Conservation (phyloP, 2,888 invertebrate species). For the Apamea epomidion region DNA sequence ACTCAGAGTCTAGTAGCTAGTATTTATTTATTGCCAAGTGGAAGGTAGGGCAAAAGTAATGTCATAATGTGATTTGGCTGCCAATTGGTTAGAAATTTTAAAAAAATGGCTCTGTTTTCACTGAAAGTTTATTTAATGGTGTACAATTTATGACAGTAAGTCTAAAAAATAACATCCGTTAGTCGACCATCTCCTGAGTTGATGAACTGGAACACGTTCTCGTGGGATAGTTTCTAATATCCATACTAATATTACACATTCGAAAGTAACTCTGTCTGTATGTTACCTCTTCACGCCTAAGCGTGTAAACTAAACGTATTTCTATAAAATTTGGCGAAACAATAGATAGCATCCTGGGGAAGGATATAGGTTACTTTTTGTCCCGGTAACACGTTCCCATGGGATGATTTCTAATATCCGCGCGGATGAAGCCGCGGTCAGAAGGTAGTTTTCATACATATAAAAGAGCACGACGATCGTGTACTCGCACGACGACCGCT, state of each 20-base stretch:
- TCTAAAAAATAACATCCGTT: neutral
- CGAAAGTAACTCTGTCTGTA: no score
- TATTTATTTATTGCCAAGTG: neutral
- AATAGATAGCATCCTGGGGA: neutral
- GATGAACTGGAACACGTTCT: no score
- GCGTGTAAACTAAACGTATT: neutral
- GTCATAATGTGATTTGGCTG: no score
- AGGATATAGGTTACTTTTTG: neutral
- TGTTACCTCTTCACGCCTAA: neutral
- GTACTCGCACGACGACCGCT: no score
- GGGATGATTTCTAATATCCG: neutral
- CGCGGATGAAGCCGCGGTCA: neutral
- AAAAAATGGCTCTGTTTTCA: neutral
- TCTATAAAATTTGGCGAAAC: neutral
- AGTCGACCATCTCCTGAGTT: no score
- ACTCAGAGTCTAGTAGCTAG: neutral
- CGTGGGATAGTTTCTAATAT: neutral
- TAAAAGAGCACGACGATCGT: neutral
- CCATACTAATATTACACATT: neutral
- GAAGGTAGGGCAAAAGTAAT: no score
- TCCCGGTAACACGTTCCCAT: neutral
- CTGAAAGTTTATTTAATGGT: neutral
- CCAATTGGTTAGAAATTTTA: neutral
- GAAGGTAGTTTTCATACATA: neutral
- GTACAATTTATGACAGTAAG: neutral